Evolutionary conservation across 2,888 invertebrate genomes (phyloP), one percentile per base, ranked within the genome.

Genomic region (Molanna angustata): DNA sequence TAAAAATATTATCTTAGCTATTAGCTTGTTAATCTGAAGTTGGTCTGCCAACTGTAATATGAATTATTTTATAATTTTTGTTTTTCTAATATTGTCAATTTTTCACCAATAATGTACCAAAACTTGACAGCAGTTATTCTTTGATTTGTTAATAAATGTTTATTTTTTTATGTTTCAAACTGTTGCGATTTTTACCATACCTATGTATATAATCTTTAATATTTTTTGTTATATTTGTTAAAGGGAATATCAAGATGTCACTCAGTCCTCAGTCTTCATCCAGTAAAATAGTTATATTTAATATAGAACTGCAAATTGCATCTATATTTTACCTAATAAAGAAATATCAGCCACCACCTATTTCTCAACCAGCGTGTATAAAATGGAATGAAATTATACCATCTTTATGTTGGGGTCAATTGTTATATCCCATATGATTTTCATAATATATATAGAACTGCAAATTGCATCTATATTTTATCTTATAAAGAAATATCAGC

Each of bases 281-380:
- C n/a, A n/a, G n/a, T n/a, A n/a, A n/a, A n/a, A n/a, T 68, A 7
- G 57, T 74, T 33, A 59, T 70, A 7, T 64, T 77, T n/a, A 65
- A 64, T 58, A 64, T 75, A 17, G 68, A 69, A 61, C 62, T 76
- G 32, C 65, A 66, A 2, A 71, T 66, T 43, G 71, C 72, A 61
- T 67, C 75, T 18, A 61, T 77, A 32, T 60, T 64, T 32, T 69
- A 72, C 44, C 63, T 77, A 33, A 61, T 75, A 1, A 61, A 62
- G n/a, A 65, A 64, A 41, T 74, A 71, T 49, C 69, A 63, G 56
- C n/a, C n/a, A n/a, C 74, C 76, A 2, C 74, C 74, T 27, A 48
- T 54, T 21, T 47, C 40, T 11, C 32, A 39, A 13, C 52, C 52
- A 16, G 16, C 55, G 14, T 17, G 41, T 4, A 54, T 63, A 4